Percentiles rank a stretch among this genome's conserved stretches.
These are phyloP conservation scores for Lycaena phlaeas DNA, from an alignment of 2,888 invertebrate species.

Conservation along the genomic window DNA sequence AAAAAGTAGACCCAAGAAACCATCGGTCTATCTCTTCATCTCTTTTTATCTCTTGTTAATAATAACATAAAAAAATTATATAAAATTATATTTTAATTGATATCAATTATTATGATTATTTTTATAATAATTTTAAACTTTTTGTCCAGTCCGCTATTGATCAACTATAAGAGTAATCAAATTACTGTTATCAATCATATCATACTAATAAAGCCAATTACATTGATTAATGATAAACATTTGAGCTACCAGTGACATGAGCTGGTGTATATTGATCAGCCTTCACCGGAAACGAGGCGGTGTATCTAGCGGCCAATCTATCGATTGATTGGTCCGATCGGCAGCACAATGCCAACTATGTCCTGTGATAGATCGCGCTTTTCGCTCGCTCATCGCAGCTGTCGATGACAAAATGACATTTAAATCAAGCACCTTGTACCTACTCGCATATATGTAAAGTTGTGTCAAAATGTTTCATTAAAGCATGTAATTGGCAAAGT, in stretches of 20 bases:
- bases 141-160: too few species aligned
- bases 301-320: slow-evolving; percentile 61
- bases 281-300: slow-evolving; percentile 68
- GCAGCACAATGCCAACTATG: slow-evolving; percentile 60
- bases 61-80: too few species aligned
- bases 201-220: slow-evolving; percentile 20
- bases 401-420: slow-evolving; percentile 24
- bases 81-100: too few species aligned
- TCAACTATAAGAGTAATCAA: too few species aligned
- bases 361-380: slow-evolving; percentile 41
- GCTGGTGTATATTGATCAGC: slow-evolving; percentile 60
- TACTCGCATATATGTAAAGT: neutral
- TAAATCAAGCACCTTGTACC: slow-evolving; percentile 14
- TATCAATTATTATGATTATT: too few species aligned
- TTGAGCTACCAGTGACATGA: slow-evolving; percentile 35
- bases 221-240: slow-evolving; percentile 55
- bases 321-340: slow-evolving; percentile 67
- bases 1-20: too few species aligned
- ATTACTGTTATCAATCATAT: neutral
- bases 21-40: too few species aligned
- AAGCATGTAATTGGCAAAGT: too few species aligned
- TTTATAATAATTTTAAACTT: too few species aligned
- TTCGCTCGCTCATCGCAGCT: slow-evolving; percentile 68
- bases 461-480: neutral
- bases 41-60: too few species aligned